Conservation (phyloP, 1,140 invertebrate species). For the Leucophenga varia region DNA sequence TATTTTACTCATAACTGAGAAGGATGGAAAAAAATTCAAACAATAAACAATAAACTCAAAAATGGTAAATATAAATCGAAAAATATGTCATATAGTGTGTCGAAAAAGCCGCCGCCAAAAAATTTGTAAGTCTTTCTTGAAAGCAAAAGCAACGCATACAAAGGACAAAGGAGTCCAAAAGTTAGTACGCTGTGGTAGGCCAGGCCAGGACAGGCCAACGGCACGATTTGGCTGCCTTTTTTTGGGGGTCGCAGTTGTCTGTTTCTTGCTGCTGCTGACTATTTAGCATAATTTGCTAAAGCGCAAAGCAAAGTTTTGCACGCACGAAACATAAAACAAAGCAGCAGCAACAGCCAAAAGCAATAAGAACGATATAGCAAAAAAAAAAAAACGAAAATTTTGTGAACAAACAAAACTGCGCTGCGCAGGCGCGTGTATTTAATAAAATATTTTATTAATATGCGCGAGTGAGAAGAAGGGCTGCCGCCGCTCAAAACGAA, state of each 20-base stretch:
- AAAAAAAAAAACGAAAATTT: too few species aligned
- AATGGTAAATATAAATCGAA: background rate
- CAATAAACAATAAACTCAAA: background rate
- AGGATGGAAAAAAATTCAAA: background rate
- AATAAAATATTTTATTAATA: slow-evolving; percentile 56
- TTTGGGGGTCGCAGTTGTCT: slow-evolving; percentile 22
- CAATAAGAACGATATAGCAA: too few species aligned
- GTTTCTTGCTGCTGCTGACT: slow-evolving; percentile 14
- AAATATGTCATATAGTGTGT: slow-evolving; percentile 50
- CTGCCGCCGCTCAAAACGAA: slow-evolving; percentile 10
- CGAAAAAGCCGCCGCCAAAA: slow-evolving; percentile 54
- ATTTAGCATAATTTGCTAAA: slow-evolving; percentile 47
- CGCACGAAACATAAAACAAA: background rate
- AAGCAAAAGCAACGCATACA: background rate
- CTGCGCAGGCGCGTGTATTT: slow-evolving; percentile 49
- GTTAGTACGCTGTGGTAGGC: slow-evolving; percentile 18
- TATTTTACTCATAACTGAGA: too few species aligned
- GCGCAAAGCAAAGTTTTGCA: background rate
- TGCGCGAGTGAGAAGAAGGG: slow-evolving; percentile 14
- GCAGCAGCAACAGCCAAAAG: too few species aligned
- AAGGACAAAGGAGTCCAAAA: too few species aligned
- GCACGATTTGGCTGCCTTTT: slow-evolving; percentile 51
- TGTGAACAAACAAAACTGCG: background rate
- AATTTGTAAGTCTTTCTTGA: slow-evolving; percentile 39
- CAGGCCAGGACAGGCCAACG: slow-evolving; percentile 5